phyloP scores from a whole-genome alignment of 2,888 invertebrate species.

The Campopleginae sp. region DNA sequence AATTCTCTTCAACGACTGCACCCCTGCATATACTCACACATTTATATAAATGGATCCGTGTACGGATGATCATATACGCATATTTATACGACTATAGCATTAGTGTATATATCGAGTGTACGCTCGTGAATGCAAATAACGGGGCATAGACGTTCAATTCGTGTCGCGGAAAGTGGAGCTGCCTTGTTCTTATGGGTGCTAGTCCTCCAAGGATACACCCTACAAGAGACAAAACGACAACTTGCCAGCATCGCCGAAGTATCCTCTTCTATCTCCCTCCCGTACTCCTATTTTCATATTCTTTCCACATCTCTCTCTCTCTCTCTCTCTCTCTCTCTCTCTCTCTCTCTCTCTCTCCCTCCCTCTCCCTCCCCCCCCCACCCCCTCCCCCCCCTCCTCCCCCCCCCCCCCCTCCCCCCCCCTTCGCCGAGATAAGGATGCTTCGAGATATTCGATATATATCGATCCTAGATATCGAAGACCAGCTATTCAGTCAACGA shows the following conservation, averaged over 20 bases:
- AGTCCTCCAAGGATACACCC: conserved; percentile 48
- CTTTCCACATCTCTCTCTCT: conserved; percentile 39
- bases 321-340: too few relatives aligned
- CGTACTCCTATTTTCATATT: conserved; percentile 7
- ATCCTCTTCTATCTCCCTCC: conserved; percentile 39
- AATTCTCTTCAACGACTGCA: conserved; percentile 62
- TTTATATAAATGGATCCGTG: background rate
- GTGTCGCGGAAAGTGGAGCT: conserved; percentile 68
- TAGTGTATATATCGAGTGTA: conserved; percentile 33
- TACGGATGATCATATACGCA: conserved; percentile 17
- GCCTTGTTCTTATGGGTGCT: conserved; percentile 64
- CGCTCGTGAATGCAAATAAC: conserved; percentile 69
- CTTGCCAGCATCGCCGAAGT: conserved; percentile 22
- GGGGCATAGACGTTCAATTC: conserved; percentile 68
- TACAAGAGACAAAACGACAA: conserved; percentile 33
- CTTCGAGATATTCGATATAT: conserved; percentile 67
- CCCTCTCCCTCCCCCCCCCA: too few relatives aligned
- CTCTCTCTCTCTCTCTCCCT: too few relatives aligned
- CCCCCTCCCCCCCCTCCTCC: too few relatives aligned
- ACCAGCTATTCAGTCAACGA: conserved; percentile 64
- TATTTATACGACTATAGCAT: conserved; percentile 37
- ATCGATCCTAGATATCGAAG: conserved; percentile 57
- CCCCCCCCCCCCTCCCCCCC: too few relatives aligned
- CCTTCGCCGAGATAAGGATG: conserved; percentile 59
- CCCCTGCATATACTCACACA: conserved; percentile 24